Evolutionary conservation across 37 sponge, comb jelly and placozoan genomes (phyloP).

Genomic region (Spongilla lacustris): DNA sequence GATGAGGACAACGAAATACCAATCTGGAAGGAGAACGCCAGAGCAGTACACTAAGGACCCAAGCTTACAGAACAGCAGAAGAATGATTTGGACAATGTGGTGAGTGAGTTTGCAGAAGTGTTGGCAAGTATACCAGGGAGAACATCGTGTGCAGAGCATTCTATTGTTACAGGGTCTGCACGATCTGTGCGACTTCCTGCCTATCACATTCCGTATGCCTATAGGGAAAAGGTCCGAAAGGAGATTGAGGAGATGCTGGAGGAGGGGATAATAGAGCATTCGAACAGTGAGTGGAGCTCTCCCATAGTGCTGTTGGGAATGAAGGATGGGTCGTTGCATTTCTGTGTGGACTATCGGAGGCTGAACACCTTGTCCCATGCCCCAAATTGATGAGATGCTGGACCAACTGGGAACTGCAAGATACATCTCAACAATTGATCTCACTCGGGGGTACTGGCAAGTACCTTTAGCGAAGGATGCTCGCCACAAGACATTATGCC

Average conservation of each 20-base stretch:
- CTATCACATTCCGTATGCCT: conserved; percentile 23
- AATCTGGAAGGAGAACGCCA: not conserved
- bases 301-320: conserved; percentile 43
- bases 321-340: conserved; percentile 27
- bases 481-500: too few species aligned
- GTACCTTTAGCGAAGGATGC: too few species aligned
- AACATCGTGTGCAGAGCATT: conserved; percentile 16
- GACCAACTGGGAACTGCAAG: too few species aligned
- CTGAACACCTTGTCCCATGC: conserved; percentile 62
- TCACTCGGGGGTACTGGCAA: too few species aligned
- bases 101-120: not conserved
- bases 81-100: not conserved
- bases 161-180: not conserved
- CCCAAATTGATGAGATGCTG: conserved; percentile 59
- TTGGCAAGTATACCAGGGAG: conserved; percentile 1
- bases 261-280: conserved; percentile 35
- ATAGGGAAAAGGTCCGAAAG: conserved; percentile 12
- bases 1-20: not conserved
- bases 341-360: conserved; percentile 64
- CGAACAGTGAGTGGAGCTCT: conserved; percentile 32
- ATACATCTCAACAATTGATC: too few species aligned
- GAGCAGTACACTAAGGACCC: not conserved
- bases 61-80: not conserved
- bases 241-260: conserved; percentile 49
- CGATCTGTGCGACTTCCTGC: conserved; percentile 16